phyloP scores from a whole-genome alignment of 2,797 vertebrate genomes.

The Channallabes apus region DNA sequence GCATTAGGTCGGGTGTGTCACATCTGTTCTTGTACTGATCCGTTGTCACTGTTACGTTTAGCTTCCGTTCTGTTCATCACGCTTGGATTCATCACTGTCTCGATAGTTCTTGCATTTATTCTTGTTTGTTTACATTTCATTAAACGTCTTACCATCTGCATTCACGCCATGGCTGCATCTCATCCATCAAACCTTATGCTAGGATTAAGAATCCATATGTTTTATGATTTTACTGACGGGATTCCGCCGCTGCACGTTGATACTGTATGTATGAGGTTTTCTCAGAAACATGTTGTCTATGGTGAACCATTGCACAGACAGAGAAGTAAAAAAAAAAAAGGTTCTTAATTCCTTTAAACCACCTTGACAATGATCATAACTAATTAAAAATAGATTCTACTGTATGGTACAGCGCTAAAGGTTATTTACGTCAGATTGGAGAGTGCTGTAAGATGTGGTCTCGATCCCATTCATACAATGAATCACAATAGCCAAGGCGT shows the following conservation, averaged over 20 bases:
- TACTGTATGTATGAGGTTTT: neutral
- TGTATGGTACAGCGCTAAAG: neutral
- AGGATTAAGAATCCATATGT: neutral
- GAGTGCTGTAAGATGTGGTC: neutral
- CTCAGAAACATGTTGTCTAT: neutral
- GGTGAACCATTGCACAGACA: neutral
- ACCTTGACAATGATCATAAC: neutral
- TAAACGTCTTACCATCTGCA: too few species aligned
- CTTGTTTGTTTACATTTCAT: too few species aligned
- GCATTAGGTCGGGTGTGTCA: too few species aligned
- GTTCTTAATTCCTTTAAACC: neutral
- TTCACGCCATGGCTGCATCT: too few species aligned
- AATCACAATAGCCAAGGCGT: conserved; percentile 15
- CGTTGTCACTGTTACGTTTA: too few species aligned
- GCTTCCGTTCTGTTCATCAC: too few species aligned
- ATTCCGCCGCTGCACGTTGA: neutral
- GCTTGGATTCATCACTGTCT: too few species aligned
- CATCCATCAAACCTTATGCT: too few species aligned
- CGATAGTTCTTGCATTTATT: too few species aligned
- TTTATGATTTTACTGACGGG: neutral
- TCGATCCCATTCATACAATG: conserved; percentile 2
- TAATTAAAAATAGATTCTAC: neutral
- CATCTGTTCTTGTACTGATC: too few species aligned
- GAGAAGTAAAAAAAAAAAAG: neutral
- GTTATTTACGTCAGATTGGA: neutral